Conservation (phyloP, 2,797 vertebrate species). For the Lacerta agilis region DNA sequence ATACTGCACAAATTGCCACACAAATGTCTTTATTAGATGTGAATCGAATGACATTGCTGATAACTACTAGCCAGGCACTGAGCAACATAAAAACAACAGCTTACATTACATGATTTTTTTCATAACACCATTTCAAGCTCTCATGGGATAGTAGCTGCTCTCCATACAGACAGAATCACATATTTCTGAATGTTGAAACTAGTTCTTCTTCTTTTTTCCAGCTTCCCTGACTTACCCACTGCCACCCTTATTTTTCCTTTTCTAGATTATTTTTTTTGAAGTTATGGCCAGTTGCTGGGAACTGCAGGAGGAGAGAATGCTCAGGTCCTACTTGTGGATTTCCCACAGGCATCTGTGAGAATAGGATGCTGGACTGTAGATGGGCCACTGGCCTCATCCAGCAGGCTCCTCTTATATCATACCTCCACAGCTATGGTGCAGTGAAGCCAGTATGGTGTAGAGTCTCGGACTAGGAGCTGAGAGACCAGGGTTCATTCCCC, state of each 20-base stretch:
- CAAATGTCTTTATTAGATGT: background rate
- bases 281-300: too few relatives aligned
- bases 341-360: too few relatives aligned
- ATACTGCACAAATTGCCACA: background rate
- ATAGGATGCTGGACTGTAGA: too few relatives aligned
- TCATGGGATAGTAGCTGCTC: background rate
- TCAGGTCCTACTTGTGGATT: too few relatives aligned
- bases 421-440: too few relatives aligned
- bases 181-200: background rate
- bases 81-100: background rate
- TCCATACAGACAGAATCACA: background rate
- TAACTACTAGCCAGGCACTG: conserved; percentile 1
- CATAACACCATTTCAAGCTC: background rate
- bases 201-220: background rate
- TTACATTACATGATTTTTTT: background rate
- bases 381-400: too few relatives aligned
- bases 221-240: background rate
- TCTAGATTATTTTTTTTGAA: background rate
- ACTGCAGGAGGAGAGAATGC: too few relatives aligned
- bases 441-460: too few relatives aligned
- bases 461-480: too few relatives aligned
- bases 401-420: too few relatives aligned
- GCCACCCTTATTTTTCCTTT: background rate
- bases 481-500: too few relatives aligned
- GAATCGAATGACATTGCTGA: background rate